Evolutionary conservation across 2,797 vertebrate genomes (phyloP).

Genomic region (Anguilla megastoma): DNA sequence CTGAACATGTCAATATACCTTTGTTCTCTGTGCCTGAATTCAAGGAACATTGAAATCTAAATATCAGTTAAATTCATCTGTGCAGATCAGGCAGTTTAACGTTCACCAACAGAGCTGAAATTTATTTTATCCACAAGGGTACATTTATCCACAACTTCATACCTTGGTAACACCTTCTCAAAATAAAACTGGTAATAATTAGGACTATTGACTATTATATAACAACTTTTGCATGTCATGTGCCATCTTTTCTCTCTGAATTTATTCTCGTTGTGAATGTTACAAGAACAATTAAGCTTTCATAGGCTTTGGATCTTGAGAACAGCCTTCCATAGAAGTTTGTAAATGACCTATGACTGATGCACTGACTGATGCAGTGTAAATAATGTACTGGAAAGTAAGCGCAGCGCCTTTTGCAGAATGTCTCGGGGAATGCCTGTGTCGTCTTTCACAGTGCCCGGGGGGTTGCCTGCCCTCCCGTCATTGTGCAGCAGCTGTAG

Average conservation of each 20-base stretch:
- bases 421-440: neutral
- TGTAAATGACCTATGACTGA: neutral
- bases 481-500: constrained; percentile 27
- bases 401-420: neutral
- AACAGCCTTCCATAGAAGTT: neutral
- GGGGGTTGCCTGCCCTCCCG: constrained; percentile 27
- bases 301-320: neutral
- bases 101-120: no score
- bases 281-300: constrained; percentile 1
- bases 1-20: no score
- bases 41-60: no score
- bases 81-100: no score
- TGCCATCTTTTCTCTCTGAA: neutral
- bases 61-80: no score
- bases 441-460: neutral
- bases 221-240: no score
- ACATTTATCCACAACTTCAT: no score
- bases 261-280: neutral
- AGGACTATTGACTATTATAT: no score
- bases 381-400: neutral
- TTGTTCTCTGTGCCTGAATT: no score
- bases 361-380: neutral
- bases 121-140: no score
- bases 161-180: no score
- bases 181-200: no score